phyloP scores from a whole-genome alignment of 2,797 vertebrate species.

The Gymnothorax reevesii region DNA sequence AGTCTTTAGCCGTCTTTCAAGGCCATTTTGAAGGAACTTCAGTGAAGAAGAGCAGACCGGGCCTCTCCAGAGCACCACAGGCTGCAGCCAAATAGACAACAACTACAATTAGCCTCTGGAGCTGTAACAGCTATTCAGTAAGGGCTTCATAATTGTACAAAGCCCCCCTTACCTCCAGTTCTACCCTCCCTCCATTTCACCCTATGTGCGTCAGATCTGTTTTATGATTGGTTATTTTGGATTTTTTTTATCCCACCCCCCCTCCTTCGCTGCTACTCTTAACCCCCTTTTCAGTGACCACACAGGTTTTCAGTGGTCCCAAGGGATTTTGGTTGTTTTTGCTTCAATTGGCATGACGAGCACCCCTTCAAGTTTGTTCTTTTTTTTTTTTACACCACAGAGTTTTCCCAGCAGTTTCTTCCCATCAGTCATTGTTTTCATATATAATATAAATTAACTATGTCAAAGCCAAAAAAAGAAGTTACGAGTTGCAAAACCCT shows the following conservation, averaged over 20 bases:
- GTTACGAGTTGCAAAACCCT: background rate
- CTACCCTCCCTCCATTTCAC: constrained; percentile 63
- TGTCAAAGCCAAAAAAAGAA: background rate
- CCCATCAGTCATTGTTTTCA: constrained; percentile 6
- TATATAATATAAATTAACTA: constrained; percentile 40
- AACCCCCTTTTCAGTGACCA: constrained; percentile 57
- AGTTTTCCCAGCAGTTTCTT: constrained; percentile 43
- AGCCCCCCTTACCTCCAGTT: constrained; percentile 52
- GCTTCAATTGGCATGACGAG: constrained; percentile 68
- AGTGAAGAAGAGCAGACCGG: constrained; percentile 74
- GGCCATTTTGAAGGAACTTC: constrained; percentile 71
- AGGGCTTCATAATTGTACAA: constrained; percentile 72
- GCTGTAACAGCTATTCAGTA: constrained; percentile 75
- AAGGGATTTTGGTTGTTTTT: constrained; percentile 63
- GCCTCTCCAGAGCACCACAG: constrained; percentile 69
- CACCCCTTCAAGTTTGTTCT: constrained; percentile 59
- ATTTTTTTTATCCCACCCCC: constrained; percentile 67
- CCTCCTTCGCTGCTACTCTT: constrained; percentile 26
- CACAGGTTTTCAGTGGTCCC: constrained; percentile 73
- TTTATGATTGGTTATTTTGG: constrained; percentile 64
- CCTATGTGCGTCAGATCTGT: constrained; percentile 72
- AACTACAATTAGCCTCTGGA: constrained; percentile 76
- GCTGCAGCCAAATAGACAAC: constrained; percentile 71
- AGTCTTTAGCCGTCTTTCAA: constrained; percentile 75
- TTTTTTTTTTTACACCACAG: constrained; percentile 60